Evolutionary conservation across 2,888 invertebrate species (phyloP).

Genomic region (Tachina fera): DNA sequence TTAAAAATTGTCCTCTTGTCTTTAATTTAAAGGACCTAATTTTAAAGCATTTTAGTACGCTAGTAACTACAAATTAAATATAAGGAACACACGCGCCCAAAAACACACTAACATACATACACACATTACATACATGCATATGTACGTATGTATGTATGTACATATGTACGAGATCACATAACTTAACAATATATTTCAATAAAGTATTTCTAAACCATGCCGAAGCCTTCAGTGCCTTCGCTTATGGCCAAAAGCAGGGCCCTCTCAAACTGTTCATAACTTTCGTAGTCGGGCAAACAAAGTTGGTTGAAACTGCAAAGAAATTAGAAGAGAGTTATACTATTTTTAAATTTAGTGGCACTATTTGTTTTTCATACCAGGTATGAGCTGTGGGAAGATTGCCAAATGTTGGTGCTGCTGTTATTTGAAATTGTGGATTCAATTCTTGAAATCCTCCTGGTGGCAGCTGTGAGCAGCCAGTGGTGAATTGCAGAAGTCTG

Average conservation of each 20-base stretch:
- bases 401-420: slow-evolving; percentile 94
- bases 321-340: slow-evolving; percentile 19
- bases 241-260: slow-evolving; percentile 95
- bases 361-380: slow-evolving; percentile 85
- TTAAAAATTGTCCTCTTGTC: slow-evolving; percentile 39
- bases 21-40: slow-evolving; percentile 56
- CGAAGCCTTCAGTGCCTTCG: slow-evolving; percentile 97
- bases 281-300: slow-evolving; percentile 96
- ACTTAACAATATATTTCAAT: slow-evolving; percentile 27
- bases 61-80: slow-evolving; percentile 68
- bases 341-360: neutral
- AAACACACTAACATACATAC: too few relatives aligned
- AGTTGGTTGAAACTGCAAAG: slow-evolving; percentile 94
- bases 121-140: too few relatives aligned
- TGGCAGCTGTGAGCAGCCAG: slow-evolving; percentile 95
- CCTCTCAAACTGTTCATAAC: slow-evolving; percentile 96
- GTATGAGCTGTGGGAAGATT: slow-evolving; percentile 97
- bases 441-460: slow-evolving; percentile 95
- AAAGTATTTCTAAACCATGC: slow-evolving; percentile 82
- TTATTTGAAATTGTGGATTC: slow-evolving; percentile 95
- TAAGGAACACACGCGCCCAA: slow-evolving; percentile 66
- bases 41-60: slow-evolving; percentile 62
- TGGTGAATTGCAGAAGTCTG: slow-evolving; percentile 94
- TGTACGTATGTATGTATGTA: too few relatives aligned
- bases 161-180: slow-evolving; percentile 56